Conservation (phyloP, 2,113 vertebrate genomes). For the Phoenicopterus ruber region DNA sequence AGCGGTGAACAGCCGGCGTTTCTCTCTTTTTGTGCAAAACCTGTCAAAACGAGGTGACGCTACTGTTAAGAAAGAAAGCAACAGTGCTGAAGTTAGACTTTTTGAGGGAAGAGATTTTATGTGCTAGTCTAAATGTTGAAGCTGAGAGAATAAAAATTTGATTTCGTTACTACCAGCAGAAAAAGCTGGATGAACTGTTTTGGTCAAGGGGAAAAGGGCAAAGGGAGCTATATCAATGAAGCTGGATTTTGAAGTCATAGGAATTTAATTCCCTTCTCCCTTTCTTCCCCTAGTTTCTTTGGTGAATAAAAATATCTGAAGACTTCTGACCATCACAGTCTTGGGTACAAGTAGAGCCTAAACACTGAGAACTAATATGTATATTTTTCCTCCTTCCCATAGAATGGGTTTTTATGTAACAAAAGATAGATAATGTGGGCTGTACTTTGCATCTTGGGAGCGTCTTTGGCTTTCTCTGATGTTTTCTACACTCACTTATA, state of each 20-base stretch:
- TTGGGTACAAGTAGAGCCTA: background rate
- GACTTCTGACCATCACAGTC: background rate
- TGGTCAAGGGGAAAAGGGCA: background rate
- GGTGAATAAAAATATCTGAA: background rate
- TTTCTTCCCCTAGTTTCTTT: background rate
- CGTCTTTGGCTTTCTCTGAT: background rate
- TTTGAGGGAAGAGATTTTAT: background rate
- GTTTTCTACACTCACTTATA: background rate
- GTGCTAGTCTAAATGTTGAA: background rate
- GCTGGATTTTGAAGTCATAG: background rate
- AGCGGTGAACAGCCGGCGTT: accelerated
- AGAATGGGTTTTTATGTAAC: background rate
- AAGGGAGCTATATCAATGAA: background rate
- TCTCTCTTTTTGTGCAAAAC: background rate
- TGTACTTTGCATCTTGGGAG: background rate
- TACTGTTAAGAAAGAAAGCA: background rate
- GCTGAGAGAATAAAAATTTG: background rate
- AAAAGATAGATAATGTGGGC: background rate
- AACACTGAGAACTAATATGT: background rate
- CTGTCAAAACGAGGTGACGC: background rate
- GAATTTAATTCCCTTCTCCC: background rate
- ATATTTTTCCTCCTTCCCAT: background rate
- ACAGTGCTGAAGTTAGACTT: background rate
- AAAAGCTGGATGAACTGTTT: background rate
- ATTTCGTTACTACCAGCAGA: background rate